Base-by-base conservation (phyloP, 2,797 vertebrate species). In the Gouania willdenowi region DNA sequence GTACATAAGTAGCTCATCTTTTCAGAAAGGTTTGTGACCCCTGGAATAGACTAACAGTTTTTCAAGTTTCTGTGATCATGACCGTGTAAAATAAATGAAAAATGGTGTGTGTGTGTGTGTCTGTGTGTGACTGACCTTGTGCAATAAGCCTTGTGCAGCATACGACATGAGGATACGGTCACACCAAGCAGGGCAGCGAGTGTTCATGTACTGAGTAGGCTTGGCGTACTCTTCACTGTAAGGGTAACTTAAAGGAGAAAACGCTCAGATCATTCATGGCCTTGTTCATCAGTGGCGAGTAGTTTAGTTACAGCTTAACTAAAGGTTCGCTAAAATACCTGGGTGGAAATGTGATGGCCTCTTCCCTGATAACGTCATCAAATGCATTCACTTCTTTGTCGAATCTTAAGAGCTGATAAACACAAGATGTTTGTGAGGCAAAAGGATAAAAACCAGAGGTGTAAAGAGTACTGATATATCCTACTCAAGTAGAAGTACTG, bases 181-280 rank as follows among this genome's bases (percentile, higher is more conserved):
- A 18, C 91, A 92, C 91, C 91, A 92, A 54, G 91, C 82, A 0
- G 91, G 91, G 46, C 89, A 92, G 52, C 90, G 88, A 1, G 91
- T 92, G 67, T 86, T 89, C 88, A 91, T 89, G 78, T 90, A 92
- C 76, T 89, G 87, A 1, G 83, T 89, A 3, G 90, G 89, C 62
- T 90, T 82, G 62, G 71, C 71, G 79, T 79, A 75, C 30, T 90
- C 84, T 65, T 92, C 91, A 56, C 89, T 91, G 83, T 91, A 92
- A 5, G 91, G 91, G 70, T 92, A 92, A 70, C 91, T 92, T 72
- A 24, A n/a, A n/a, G n/a, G n/a, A n/a, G n/a, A n/a, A n/a, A n/a
- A n/a, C n/a, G n/a, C n/a, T n/a, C n/a, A n/a, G n/a, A n/a, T n/a
- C n/a, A n/a, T n/a, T n/a, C n/a, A n/a, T n/a, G n/a, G n/a, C n/a